Base-by-base conservation (phyloP, 2,797 vertebrate species). In the Aplochiton taeniatus region DNA sequence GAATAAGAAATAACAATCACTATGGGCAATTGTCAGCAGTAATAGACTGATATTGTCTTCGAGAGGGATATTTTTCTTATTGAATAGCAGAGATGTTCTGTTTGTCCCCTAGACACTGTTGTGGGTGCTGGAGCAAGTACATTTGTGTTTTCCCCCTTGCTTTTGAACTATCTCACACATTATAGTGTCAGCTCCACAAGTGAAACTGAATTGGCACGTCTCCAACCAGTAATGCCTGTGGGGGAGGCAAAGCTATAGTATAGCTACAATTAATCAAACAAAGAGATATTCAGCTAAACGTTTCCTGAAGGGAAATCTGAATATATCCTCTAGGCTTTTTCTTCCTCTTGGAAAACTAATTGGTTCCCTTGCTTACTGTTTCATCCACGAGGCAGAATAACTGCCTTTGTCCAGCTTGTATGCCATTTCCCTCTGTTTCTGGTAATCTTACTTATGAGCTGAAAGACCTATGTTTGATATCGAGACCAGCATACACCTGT, bases 251-350 rank as follows among this genome's bases (percentile, higher is more conserved):
- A 49, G 75, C 77, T 83, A 84, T 82, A 80, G 69, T 80, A 81
- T 80, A 79, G 80, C 83, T 81, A 89, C 81, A 87, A 85, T 90
- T 88, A 89, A 71, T 52, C 83, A 89, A 88, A 91, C 85, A 90
- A 85, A 88, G 74, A 89, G 77, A 82, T 76, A 85, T 69, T 73
- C 75, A 65, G 68, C 77, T 89, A 89, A 91, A 89, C 70, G 80
- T 81, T 84, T 90, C 82, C 85, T 78, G 42, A 65, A 84, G 72
- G 74, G 87, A 83, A 88, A 88, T 82, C 77, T 83, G 70, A 83
- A 80, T 71, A 82, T 75, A 81, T 75, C 73, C 69, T 71, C 49
- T 11, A 68, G 66, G 58, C 64, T 72, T 72, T 71, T 66, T 65
- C 61, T 59, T 68, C 70, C 20, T 80, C 67, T 66, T 84, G 70